Evolutionary conservation across 2,113 vertebrate genomes (phyloP).

Genomic region (Elgaria multicarinata): DNA sequence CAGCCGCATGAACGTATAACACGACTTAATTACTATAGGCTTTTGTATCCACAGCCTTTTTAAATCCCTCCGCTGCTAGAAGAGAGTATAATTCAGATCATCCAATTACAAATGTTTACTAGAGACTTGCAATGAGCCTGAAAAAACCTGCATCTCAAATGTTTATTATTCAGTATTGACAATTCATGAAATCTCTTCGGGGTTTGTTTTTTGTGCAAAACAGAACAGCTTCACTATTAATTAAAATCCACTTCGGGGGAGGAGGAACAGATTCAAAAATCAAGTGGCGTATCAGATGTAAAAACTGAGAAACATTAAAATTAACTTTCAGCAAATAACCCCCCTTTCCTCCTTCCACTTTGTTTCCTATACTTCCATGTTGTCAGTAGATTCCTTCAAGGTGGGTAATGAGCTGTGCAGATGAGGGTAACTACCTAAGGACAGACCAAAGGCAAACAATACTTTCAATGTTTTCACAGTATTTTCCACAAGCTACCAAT

Average conservation of each 20-base stretch:
- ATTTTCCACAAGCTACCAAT: neutral
- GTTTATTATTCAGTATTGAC: constrained; percentile 22
- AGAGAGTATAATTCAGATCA: accelerated
- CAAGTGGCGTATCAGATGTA: neutral
- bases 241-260: neutral
- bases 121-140: constrained; percentile 8
- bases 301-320: constrained; percentile 23
- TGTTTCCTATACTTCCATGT: neutral
- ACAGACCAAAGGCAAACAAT: constrained; percentile 21
- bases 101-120: neutral
- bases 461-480: constrained; percentile 9
- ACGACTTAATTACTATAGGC: constrained; percentile 16
- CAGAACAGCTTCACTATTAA: neutral
- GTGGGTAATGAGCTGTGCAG: neutral
- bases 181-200: constrained; percentile 7
- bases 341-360: neutral
- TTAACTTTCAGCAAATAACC: neutral
- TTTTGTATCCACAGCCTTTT: constrained; percentile 22
- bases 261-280: neutral
- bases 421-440: neutral
- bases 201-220: neutral
- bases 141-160: neutral
- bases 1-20: constrained; percentile 2
- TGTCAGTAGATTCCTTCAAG: neutral
- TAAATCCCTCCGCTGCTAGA: neutral